Evolutionary conservation across 1,140 invertebrate genomes (phyloP).

Genomic region (Cyclina sinensis): DNA sequence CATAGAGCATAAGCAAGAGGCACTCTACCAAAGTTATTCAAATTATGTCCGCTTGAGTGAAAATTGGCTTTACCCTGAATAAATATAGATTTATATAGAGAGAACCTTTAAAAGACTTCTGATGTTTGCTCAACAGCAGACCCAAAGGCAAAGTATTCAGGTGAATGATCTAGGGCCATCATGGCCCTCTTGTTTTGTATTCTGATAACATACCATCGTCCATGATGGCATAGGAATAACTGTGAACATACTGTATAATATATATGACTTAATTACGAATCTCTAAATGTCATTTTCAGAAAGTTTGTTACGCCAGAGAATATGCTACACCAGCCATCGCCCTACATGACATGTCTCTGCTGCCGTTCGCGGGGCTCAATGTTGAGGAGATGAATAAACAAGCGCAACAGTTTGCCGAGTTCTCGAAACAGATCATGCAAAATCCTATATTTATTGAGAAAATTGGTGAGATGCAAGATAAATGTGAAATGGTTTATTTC

Average conservation of each 20-base stretch:
- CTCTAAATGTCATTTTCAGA: not conserved
- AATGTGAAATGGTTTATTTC: slow-evolving; percentile 43
- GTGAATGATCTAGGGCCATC: no score
- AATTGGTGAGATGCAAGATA: slow-evolving; percentile 14
- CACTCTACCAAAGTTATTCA: no score
- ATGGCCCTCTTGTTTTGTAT: no score
- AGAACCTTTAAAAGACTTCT: no score
- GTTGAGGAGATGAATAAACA: slow-evolving; percentile 32
- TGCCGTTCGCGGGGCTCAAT: slow-evolving; percentile 13
- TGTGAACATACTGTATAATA: not conserved
- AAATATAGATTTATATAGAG: no score
- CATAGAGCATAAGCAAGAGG: no score
- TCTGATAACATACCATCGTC: not conserved
- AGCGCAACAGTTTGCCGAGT: slow-evolving; percentile 10
- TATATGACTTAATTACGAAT: not conserved
- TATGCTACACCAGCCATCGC: slow-evolving; percentile 43
- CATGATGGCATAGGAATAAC: not conserved
- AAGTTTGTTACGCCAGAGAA: slow-evolving; percentile 44
- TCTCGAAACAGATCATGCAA: slow-evolving; percentile 8
- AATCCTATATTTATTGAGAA: slow-evolving; percentile 15
- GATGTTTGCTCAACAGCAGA: no score
- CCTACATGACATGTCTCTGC: slow-evolving; percentile 15
- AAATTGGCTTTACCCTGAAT: no score
- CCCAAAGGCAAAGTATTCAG: no score
- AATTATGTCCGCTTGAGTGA: no score